Percentiles rank a stretch among this genome's conserved stretches.
Conservation (phyloP, 2,113 vertebrate species). For the Meleagris gallopavo region DNA sequence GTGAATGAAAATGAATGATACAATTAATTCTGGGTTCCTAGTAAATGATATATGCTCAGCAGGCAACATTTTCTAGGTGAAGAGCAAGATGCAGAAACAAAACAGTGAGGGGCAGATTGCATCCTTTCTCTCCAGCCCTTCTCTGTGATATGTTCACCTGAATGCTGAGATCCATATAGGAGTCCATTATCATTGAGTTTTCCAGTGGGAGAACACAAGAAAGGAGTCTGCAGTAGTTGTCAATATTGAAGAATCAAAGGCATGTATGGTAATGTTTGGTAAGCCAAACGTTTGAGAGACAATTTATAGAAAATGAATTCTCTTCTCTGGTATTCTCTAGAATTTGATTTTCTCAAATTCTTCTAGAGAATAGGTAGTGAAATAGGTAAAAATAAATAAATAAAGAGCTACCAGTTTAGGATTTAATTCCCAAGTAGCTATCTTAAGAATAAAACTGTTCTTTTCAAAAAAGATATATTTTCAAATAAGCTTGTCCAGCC, state of each 20-base stretch:
- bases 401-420: neutral
- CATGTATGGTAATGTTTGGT: neutral
- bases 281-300: neutral
- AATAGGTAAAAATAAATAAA: neutral
- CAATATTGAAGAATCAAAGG: neutral
- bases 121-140: neutral
- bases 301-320: neutral
- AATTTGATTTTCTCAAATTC: neutral
- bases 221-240: neutral
- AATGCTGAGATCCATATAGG: neutral
- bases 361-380: neutral
- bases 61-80: neutral
- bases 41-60: rapidly evolving
- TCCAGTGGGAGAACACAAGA: neutral
- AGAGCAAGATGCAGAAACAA: neutral
- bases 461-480: neutral
- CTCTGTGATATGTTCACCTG: neutral
- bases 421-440: neutral
- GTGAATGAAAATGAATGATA: neutral
- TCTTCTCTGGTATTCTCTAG: neutral
- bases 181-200: neutral
- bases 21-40: neutral
- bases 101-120: neutral
- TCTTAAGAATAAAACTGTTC: neutral
- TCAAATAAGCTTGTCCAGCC: neutral